A percentile compares a stretch with the other conserved stretches of the same genome.
These are phyloP conservation scores for Amphiprion clarkii DNA, from an alignment of 2,797 vertebrate genomes.

Conservation along the genomic window DNA sequence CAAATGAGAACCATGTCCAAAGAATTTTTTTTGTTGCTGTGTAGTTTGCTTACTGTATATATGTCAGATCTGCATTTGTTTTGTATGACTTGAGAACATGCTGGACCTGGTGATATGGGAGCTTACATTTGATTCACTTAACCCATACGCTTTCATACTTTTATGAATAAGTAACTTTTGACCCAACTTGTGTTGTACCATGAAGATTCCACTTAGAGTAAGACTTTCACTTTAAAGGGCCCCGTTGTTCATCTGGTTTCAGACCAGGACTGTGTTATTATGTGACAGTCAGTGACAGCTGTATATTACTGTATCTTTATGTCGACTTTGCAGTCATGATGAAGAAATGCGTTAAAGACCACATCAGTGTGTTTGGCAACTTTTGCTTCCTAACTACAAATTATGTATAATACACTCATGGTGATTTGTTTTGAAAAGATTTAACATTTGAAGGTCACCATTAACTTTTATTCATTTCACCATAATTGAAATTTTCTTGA, in stretches of 20 bases:
- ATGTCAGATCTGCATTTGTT: not conserved
- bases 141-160: not conserved
- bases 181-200: not conserved
- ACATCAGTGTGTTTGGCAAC: not conserved
- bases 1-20: slow-evolving; percentile 10
- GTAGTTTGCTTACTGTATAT: not conserved
- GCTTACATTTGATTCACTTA: not conserved
- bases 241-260: slow-evolving; percentile 1
- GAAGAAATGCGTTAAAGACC: slow-evolving; percentile 32
- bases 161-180: not conserved
- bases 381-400: not conserved
- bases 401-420: not conserved
- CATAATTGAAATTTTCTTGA: not conserved
- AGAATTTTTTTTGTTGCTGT: not conserved
- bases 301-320: slow-evolving; percentile 7
- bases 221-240: slow-evolving; percentile 5
- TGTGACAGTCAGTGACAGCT: slow-evolving; percentile 7
- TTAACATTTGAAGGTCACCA: not conserved
- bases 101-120: slow-evolving; percentile 1
- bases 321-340: not conserved
- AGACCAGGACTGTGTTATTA: not conserved
- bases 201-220: slow-evolving; percentile 1
- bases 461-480: slow-evolving; percentile 10
- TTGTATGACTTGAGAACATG: not conserved
- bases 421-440: not conserved